Percentiles rank a stretch among this genome's conserved stretches.
These are phyloP conservation scores for Glossophaga mutica DNA, from an alignment of 2,797 vertebrate species.

Conservation along the genomic window DNA sequence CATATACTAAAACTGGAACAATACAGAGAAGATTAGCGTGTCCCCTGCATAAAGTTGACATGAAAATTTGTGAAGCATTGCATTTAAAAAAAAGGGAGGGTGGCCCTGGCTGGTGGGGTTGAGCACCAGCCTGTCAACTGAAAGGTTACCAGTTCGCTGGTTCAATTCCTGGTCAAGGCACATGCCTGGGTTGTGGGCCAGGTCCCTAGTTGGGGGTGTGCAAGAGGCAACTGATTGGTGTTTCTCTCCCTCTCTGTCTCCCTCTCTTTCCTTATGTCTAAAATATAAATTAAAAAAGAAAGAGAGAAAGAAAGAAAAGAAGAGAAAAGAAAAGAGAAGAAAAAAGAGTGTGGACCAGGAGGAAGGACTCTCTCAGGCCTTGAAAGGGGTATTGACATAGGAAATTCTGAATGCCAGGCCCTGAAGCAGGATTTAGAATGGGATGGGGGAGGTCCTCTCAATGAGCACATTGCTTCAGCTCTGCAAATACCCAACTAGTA, in stretches of 20 bases:
- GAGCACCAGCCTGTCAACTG: too few relatives aligned
- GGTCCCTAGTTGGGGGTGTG: neutral
- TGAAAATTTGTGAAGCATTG: neutral
- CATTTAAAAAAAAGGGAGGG: neutral
- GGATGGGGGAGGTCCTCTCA: neutral
- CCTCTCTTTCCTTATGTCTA: neutral
- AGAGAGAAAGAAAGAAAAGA: too few relatives aligned
- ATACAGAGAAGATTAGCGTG: neutral
- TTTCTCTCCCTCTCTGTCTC: neutral
- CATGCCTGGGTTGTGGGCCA: neutral
- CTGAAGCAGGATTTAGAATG: neutral
- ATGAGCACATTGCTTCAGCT: neutral
- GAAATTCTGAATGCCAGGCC: neutral
- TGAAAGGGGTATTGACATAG: neutral
- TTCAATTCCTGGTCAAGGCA: neutral
- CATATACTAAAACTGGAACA: neutral
- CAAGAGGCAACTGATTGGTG: neutral
- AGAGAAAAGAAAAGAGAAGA: neutral
- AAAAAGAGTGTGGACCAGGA: neutral
- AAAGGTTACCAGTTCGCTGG: too few relatives aligned
- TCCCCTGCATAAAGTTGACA: neutral
- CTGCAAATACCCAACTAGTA: neutral
- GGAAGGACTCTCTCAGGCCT: neutral
- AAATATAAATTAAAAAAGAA: neutral
- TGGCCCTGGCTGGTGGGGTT: too few relatives aligned